Evolutionary conservation across 2,797 vertebrate species (phyloP).

Genomic region (Sebastes jordani): DNA sequence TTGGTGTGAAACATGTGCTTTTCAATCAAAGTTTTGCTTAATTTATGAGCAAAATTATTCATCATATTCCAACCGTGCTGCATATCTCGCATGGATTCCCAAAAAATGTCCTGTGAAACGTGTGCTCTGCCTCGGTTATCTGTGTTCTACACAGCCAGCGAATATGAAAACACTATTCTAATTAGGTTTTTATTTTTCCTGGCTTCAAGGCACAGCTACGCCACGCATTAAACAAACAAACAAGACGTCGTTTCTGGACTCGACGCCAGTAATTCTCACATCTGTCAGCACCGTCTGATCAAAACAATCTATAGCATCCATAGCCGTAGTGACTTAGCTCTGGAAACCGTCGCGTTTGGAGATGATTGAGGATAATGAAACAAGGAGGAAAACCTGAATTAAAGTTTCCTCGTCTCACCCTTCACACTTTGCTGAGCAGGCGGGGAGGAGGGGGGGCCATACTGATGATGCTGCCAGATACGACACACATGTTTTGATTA

Average conservation of each 20-base stretch:
- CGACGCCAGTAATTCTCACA: not conserved
- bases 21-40: not conserved
- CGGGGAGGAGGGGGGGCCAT: not conserved
- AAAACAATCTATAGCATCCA: not conserved
- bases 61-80: not conserved
- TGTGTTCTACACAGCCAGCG: not conserved
- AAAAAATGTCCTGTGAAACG: constrained; percentile 3
- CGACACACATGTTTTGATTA: constrained; percentile 60
- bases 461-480: constrained; percentile 59
- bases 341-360: constrained; percentile 22
- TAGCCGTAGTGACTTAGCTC: not conserved
- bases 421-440: constrained; percentile 60
- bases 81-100: not conserved
- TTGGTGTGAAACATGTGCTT: not conserved
- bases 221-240: constrained; percentile 24
- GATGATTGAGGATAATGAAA: constrained; percentile 48
- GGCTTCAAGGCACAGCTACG: constrained; percentile 14
- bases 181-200: constrained; percentile 20
- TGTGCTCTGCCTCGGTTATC: not conserved
- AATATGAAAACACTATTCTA: constrained; percentile 31
- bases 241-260: not conserved
- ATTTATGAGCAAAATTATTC: constrained; percentile 20
- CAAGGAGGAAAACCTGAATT: constrained; percentile 24
- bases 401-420: constrained; percentile 43
- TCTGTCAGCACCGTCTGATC: constrained; percentile 4